Percentiles rank a stretch among this genome's conserved stretches.
Evolutionary conservation across 35 echinoderm and acorn worm species (phyloP).

Genomic region (Patiria miniata): DNA sequence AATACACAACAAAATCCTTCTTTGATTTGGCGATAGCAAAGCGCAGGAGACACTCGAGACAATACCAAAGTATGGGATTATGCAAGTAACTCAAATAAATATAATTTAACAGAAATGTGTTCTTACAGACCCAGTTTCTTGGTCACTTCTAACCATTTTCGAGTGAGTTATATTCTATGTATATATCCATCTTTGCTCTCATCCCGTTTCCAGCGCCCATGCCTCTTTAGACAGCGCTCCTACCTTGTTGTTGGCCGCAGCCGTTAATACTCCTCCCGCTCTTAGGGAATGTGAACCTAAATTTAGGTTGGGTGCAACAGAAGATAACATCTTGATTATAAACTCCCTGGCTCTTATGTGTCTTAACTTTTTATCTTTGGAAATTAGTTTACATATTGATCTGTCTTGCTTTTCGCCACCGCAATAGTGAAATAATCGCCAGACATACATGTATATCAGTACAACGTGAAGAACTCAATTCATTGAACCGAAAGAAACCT

Average conservation of each 20-base stretch:
- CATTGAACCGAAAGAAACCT: slow-evolving; percentile 27
- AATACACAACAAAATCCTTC: no score
- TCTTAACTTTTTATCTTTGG: background rate
- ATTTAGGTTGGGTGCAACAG: background rate
- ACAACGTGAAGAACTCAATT: background rate
- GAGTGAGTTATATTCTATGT: no score
- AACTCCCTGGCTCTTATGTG: background rate
- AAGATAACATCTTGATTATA: background rate
- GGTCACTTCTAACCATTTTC: no score
- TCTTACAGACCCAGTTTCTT: no score
- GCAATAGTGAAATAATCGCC: background rate
- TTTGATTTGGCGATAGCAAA: no score
- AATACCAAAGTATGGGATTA: no score
- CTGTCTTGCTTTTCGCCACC: slow-evolving; percentile 29
- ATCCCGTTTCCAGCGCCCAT: background rate
- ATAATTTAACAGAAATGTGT: no score
- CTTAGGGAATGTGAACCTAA: slow-evolving; percentile 24
- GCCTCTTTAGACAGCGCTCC: slow-evolving; percentile 6
- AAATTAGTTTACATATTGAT: slow-evolving; percentile 23
- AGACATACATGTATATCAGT: background rate
- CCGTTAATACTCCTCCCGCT: slow-evolving; percentile 27
- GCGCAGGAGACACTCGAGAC: no score
- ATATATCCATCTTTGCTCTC: no score
- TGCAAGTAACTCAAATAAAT: no score
- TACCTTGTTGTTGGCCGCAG: background rate